phyloP scores from a whole-genome alignment of 2,888 invertebrate genomes.

The Seira musarum region DNA sequence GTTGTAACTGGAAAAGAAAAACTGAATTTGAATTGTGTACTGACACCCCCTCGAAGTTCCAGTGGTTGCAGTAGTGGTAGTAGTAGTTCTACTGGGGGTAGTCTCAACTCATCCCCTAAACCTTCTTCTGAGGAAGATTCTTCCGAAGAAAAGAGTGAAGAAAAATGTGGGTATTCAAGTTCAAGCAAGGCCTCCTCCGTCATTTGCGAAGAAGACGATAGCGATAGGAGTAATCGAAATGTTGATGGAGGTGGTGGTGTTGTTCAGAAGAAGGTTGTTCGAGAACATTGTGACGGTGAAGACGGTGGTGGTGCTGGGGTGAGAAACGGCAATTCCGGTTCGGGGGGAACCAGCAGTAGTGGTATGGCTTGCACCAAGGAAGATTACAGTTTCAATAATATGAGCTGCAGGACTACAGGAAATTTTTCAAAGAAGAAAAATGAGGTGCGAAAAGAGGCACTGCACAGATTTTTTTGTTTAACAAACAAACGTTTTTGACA shows the following conservation, averaged over 20 bases:
- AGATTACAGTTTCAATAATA: conserved; percentile 14
- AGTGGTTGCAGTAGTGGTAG: too few species aligned
- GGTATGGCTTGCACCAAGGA: conserved; percentile 31
- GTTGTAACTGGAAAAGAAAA: conserved; percentile 16
- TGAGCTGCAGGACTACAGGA: conserved; percentile 39
- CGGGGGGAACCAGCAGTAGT: too few species aligned
- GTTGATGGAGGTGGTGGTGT: conserved; percentile 9
- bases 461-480: background rate
- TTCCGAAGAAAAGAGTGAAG: too few species aligned
- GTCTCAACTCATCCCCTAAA: too few species aligned
- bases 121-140: too few species aligned
- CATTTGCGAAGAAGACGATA: background rate
- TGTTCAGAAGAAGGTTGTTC: background rate
- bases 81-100: too few species aligned
- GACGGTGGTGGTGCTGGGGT: background rate
- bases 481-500: background rate
- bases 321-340: too few species aligned
- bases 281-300: too few species aligned
- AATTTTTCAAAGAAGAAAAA: conserved; percentile 25
- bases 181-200: too few species aligned
- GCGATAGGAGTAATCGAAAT: background rate
- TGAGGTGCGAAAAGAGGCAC: conserved; percentile 16
- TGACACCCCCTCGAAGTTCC: too few species aligned
- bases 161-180: too few species aligned
- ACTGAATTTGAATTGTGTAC: too few species aligned